Evolutionary conservation across 2,797 vertebrate genomes (phyloP), one percentile per base, ranked within the genome.

Genomic region (Helarctos malayanus): DNA sequence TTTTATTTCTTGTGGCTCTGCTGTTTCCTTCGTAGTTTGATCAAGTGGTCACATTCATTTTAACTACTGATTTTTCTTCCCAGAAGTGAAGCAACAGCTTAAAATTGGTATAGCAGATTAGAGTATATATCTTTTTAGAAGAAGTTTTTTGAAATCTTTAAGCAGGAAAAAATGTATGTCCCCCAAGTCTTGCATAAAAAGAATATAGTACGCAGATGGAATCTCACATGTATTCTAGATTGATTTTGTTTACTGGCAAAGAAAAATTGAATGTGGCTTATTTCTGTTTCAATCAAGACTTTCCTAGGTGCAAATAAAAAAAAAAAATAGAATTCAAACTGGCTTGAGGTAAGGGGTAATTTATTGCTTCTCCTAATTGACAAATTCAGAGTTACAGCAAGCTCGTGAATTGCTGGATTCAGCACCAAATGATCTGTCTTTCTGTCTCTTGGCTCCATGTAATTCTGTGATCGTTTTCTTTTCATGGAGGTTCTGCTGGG

Each of bases 141-240:
- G 35, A 89, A 96, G 32, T 2, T 71, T 89, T 87, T 85, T 7
- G 29, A 93, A 91, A 76, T 63, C 29, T 54, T 94, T 69, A 92
- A 76, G 18, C 18, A 97, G 41, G 56, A 92, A 63, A 69, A 49
- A 76, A n/a, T 75, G 35, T 78, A 65, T 56, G 6, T 8, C 29
- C 5, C 18, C 11, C 27, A 89, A 80, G 3, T 78, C 18, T 84
- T 85, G 18, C 19, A 76, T 82, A 32, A 79, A 68, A 59, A 93
- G 12, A 87, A 59, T 35, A 41, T 57, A 73, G 21, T 21, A 32
- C 35, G 35, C 7, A 83, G 38, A 57, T 88, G 18, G 63, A 11
- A 81, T 95, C 52, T 81, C 68, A 83, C 2, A 18, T 32, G 65
- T 65, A 73, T 54, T 79, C 52, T 52, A 23, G 59, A 35, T 79